Base-by-base conservation (phyloP, 2,113 vertebrate species). In the Myotis lucifugus region DNA sequence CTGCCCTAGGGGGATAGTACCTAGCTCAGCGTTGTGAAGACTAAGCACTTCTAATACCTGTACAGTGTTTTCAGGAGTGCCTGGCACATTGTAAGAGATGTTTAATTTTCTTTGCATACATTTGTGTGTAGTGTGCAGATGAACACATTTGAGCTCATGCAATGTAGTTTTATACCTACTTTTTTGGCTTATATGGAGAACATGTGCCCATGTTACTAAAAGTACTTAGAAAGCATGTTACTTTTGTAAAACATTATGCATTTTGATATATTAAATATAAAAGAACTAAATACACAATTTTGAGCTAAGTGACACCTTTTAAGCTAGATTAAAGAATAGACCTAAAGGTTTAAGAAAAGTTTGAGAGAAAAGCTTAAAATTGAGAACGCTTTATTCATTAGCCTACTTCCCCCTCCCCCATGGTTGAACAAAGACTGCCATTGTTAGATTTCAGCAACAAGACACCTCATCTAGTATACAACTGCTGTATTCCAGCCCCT, bases 321-420 rank as follows among this genome's bases (percentile, higher is more conserved):
- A 67, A 52, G 42, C 10, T 74, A 56, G 37, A 77, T 88, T 90
- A 1, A 74, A 15, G 52, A 85, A 27, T 85, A 61, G 64, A 52
- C 13, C 40, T 91, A 42, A 78, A 85, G 14, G 21, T 84, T 85
- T 91, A 88, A 94, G 83, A n/a, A 87, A 32, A 94, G 13, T 93
- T 91, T 88, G 54, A 86, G 86, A 87, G 95, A 59, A 85, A 83
- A 88, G 32, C 69, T 93, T 54, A 59, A 94, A 56, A 82, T 59
- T 76, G 86, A 90, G 52, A 82, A 61, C 2, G 8, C 82, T 88
- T 83, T 86, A 25, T 78, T 37, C 12, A 7, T 73, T 77, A 54
- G 21, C 46, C 56, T 42, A 5, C n/a, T 64, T 84, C 2, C 3
- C 66, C 32, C 66, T 7, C 32, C 21, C 10, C 27, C 7, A 0